A percentile compares a stretch with the other conserved stretches of the same genome.
Evolutionary conservation across 2,113 vertebrate species (phyloP).

Genomic region (Chloebia gouldiae): DNA sequence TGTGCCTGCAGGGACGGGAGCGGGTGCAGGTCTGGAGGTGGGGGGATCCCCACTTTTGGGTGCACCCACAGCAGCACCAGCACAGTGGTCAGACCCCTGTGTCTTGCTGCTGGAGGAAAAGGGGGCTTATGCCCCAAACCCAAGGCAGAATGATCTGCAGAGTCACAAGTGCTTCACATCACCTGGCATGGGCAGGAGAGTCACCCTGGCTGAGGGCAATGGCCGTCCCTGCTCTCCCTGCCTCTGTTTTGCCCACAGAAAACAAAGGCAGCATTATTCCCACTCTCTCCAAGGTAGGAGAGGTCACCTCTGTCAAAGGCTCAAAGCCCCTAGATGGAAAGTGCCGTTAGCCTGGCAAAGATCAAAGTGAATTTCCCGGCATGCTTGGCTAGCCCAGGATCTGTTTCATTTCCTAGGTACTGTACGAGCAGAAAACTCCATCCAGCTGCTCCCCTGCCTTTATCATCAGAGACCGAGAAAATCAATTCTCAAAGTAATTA

Average conservation of each 20-base stretch:
- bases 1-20: accelerated
- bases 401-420: slow-evolving; percentile 3
- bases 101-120: not conserved
- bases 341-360: not conserved
- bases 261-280: not conserved
- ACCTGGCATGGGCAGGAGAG: accelerated
- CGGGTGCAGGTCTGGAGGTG: not conserved
- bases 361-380: not conserved
- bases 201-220: accelerated
- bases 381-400: not conserved
- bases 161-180: not conserved
- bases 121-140: not conserved
- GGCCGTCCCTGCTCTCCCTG: not conserved
- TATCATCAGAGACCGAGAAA: not conserved
- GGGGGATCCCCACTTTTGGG: not conserved
- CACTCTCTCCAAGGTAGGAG: not conserved
- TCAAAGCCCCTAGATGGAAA: not conserved
- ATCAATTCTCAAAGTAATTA: slow-evolving; percentile 11
- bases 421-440: not conserved
- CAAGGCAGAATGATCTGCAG: not conserved
- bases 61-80: not conserved
- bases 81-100: not conserved
- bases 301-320: not conserved
- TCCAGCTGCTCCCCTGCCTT: slow-evolving; percentile 14
- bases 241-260: not conserved